Conservation (phyloP, 2,888 invertebrate genomes). For the Nemotelus nigrinus region DNA sequence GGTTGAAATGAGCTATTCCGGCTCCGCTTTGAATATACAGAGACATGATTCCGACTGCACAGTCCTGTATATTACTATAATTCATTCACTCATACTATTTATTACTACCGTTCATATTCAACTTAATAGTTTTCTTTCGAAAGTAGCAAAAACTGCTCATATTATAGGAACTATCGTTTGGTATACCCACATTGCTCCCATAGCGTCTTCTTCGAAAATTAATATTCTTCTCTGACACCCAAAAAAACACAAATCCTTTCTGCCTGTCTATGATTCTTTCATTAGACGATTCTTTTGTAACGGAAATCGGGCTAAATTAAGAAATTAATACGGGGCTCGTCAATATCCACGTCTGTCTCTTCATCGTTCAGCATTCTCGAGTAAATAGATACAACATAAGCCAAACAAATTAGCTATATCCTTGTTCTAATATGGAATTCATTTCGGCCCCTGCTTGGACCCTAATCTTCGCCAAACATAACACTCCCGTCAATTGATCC, state of each 20-base stretch:
- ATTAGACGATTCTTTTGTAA: constrained; percentile 7
- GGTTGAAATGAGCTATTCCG: too few species aligned
- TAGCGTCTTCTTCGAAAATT: neutral
- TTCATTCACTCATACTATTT: too few species aligned
- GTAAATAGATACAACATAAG: neutral
- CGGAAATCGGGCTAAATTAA: constrained; percentile 1
- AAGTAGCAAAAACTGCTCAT: too few species aligned
- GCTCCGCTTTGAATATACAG: too few species aligned
- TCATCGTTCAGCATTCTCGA: neutral
- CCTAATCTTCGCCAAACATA: constrained; percentile 31
- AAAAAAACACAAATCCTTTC: too few species aligned
- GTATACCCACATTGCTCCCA: too few species aligned
- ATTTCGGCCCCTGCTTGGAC: constrained; percentile 19
- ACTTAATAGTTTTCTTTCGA: too few species aligned
- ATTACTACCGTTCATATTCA: too few species aligned
- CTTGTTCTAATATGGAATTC: constrained; percentile 27
- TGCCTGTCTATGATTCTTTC: neutral
- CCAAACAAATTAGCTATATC: constrained; percentile 39
- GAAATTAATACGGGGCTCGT: constrained; percentile 25
- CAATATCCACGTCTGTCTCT: neutral
- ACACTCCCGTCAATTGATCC: constrained; percentile 33
- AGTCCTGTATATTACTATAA: too few species aligned
- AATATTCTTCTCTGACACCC: neutral
- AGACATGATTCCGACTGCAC: too few species aligned
- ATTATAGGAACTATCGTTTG: too few species aligned